Evolutionary conservation across 2,797 vertebrate species (phyloP), one percentile per base, ranked within the genome.

Genomic region (Diplodus sargus): DNA sequence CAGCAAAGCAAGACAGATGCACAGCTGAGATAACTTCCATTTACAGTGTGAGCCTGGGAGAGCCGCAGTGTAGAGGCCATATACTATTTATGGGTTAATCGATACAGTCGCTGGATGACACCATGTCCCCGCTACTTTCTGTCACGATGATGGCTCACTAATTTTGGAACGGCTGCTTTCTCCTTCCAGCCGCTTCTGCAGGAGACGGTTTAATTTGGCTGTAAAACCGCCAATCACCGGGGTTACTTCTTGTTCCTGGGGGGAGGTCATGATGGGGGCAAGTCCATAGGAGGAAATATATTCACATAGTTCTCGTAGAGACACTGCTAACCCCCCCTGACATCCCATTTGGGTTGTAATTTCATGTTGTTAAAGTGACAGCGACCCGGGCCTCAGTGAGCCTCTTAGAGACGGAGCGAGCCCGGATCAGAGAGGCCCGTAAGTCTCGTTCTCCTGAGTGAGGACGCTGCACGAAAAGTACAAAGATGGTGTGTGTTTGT

Each of bases 121-220:
- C 96, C 94, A 90, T 97, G 96, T 97, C 96, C 95, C 92, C 90
- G 90, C 95, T 96, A 96, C 96, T 97, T 97, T 97, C 97, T 96
- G 96, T 96, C 95, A 96, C 91, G 94, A 96, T 97, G 96, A 97
- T 96, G 95, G 96, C 95, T 96, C 96, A 96, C 97, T 97, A 97
- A 98, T 97, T 97, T 97, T 96, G 95, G 96, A 96, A 93, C 92
- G 94, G 95, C 95, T 95, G 96, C 96, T 95, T 96, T 96, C 95
- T 91, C 90, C 84, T 34, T 84, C 53, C 94, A 89, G 85, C 90
- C 91, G 30, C 39, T 91, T 78, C 80, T 9, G 85, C 83, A 43
- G 79, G 79, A 82, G 94, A 92, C n/a, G 91, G 94, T 94, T 95
- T 96, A 95, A 97, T 97, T 97, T 96, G 96, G 95, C 94, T 94